Conservation (phyloP, 2,888 invertebrate species). For the Dilophus febrilis region DNA sequence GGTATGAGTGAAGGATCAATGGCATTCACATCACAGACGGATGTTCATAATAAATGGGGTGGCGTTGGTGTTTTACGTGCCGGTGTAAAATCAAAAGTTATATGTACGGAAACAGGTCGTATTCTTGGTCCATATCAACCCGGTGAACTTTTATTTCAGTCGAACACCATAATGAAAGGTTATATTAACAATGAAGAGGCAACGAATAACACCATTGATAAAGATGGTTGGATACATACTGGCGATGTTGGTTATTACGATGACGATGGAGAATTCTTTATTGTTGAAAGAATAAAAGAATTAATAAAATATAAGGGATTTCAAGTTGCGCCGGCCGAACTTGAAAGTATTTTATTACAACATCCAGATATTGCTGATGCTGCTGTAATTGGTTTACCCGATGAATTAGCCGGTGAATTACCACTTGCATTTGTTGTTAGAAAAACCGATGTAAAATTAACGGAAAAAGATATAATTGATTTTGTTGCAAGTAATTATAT, state of each 20-base stretch:
- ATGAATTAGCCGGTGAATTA: slow-evolving; percentile 55
- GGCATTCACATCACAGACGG: slow-evolving; percentile 30
- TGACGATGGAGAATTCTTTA: slow-evolving; percentile 43
- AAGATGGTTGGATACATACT: slow-evolving; percentile 58
- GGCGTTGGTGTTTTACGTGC: slow-evolving; percentile 49
- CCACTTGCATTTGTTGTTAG: slow-evolving; percentile 60
- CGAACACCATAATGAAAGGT: slow-evolving; percentile 66
- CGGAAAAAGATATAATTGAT: slow-evolving; percentile 37
- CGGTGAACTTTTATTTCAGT: slow-evolving; percentile 75
- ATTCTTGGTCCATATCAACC: slow-evolving; percentile 43
- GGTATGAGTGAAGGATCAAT: slow-evolving; percentile 68
- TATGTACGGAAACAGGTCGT: slow-evolving; percentile 44
- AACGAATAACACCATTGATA: slow-evolving; percentile 44
- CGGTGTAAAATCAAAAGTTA: slow-evolving; percentile 45
- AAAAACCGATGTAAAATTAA: slow-evolving; percentile 34
- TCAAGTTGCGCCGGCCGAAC: slow-evolving; percentile 75
- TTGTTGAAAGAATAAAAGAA: slow-evolving; percentile 76
- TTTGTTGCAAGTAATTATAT: slow-evolving; percentile 30
- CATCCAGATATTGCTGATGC: slow-evolving; percentile 56
- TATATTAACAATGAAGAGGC: slow-evolving; percentile 55
- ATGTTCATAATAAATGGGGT: slow-evolving; percentile 33
- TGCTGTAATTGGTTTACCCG: slow-evolving; percentile 63
- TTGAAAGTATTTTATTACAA: slow-evolving; percentile 60
- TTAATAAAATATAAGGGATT: slow-evolving; percentile 81
- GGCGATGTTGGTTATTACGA: slow-evolving; percentile 77